phyloP scores from a whole-genome alignment of 2,888 invertebrate genomes.

The Leptogaster cylindrica region DNA sequence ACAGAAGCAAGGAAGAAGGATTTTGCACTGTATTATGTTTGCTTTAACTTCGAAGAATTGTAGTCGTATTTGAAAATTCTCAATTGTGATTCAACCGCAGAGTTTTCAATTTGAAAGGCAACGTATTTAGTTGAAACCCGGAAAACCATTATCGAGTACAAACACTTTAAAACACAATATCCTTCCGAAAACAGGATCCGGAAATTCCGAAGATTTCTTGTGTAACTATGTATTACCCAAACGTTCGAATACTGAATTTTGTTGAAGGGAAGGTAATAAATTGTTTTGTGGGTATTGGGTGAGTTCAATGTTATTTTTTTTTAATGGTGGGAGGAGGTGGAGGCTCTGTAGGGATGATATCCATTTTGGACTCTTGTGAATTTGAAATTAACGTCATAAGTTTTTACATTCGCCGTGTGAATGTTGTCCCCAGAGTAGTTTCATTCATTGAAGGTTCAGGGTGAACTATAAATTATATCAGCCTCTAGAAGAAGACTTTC shows the following conservation, averaged over 20 bases:
- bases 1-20: too few relatives aligned
- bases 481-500: slow-evolving; percentile 42
- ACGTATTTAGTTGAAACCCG: slow-evolving; percentile 30
- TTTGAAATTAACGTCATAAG: slow-evolving; percentile 34
- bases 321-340: too few relatives aligned
- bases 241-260: slow-evolving; percentile 13
- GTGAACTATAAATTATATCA: slow-evolving; percentile 43
- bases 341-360: slow-evolving; percentile 15
- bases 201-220: slow-evolving; percentile 36
- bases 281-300: too few relatives aligned
- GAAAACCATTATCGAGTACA: slow-evolving; percentile 42
- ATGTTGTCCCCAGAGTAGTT: slow-evolving; percentile 41
- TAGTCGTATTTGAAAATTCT: neutral
- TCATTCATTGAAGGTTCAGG: slow-evolving; percentile 30
- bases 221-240: slow-evolving; percentile 25
- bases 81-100: slow-evolving; percentile 14
- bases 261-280: neutral
- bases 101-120: slow-evolving; percentile 29
- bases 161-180: slow-evolving; percentile 46
- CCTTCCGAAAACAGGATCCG: slow-evolving; percentile 42
- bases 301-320: too few relatives aligned
- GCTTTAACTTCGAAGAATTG: neutral
- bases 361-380: slow-evolving; percentile 26
- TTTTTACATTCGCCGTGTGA: slow-evolving; percentile 27
- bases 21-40: slow-evolving; percentile 24